Evolutionary conservation across 2,888 invertebrate species (phyloP).

Genomic region (Neoscelio sp.): DNA sequence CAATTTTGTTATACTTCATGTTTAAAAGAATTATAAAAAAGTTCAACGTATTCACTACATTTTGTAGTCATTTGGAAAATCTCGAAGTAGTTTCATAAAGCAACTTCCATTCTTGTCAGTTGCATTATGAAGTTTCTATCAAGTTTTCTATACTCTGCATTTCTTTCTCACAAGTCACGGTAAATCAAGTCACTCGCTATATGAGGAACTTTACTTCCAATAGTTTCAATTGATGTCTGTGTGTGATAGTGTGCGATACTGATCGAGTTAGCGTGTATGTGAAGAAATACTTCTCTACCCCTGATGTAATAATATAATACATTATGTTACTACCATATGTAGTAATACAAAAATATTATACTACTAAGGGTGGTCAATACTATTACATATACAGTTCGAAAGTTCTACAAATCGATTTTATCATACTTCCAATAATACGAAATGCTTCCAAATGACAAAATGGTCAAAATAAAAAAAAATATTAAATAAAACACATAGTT

Average conservation of each 20-base stretch:
- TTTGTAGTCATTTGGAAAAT: constrained; percentile 41
- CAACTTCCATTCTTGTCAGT: constrained; percentile 48
- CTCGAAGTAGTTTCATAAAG: constrained; percentile 42
- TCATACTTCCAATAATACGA: too few species aligned
- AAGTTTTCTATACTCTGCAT: constrained; percentile 62
- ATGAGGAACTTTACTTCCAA: constrained; percentile 60
- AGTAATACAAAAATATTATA: constrained; percentile 30
- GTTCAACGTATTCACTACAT: constrained; percentile 7
- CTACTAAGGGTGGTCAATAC: constrained; percentile 16
- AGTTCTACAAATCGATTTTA: too few species aligned
- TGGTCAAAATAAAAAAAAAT: neutral
- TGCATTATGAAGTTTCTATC: constrained; percentile 53
- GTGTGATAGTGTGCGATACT: constrained; percentile 59
- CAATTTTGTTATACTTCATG: too few species aligned
- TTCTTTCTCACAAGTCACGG: constrained; percentile 57
- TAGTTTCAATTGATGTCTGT: constrained; percentile 65
- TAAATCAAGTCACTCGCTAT: constrained; percentile 55
- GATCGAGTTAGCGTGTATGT: constrained; percentile 55
- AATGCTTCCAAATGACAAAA: too few species aligned
- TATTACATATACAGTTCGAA: too few species aligned
- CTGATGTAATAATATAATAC: constrained; percentile 50
- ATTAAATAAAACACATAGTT: constrained; percentile 3
- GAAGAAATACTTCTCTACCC: constrained; percentile 47
- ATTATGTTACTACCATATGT: constrained; percentile 59
- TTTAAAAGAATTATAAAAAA: too few species aligned